These are phyloP conservation scores for Amniataba percoides DNA, from an alignment of 2,797 vertebrate species.

Conservation along the genomic window DNA sequence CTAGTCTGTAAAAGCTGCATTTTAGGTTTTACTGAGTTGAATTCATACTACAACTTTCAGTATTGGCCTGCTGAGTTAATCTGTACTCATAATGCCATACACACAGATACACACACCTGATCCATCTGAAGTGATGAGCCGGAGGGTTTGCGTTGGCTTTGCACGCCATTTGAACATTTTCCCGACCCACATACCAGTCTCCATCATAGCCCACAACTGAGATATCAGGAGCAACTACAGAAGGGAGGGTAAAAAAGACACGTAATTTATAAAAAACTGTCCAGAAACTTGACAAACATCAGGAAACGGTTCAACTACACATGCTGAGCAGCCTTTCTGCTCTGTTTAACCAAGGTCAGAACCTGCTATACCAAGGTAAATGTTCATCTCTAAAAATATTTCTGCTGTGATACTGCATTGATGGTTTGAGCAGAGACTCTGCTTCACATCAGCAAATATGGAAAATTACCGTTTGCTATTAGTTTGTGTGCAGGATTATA, in stretches of 20 bases:
- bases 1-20: background rate
- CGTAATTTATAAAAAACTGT: background rate
- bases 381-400: slow-evolving; percentile 1
- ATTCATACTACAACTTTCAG: background rate
- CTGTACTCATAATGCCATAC: background rate
- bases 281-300: background rate
- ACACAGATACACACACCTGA: slow-evolving; percentile 86
- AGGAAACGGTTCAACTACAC: too few relatives aligned
- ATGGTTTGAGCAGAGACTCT: background rate
- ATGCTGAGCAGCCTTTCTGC: background rate
- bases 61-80: background rate
- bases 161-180: slow-evolving; percentile 94
- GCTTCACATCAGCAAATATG: slow-evolving; percentile 30
- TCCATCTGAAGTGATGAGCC: slow-evolving; percentile 94
- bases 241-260: background rate
- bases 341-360: background rate
- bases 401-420: slow-evolving; percentile 1
- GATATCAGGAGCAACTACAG: slow-evolving; percentile 95
- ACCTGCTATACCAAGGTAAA: background rate
- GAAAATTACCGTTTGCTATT: slow-evolving; percentile 16
- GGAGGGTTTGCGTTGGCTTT: slow-evolving; percentile 96
- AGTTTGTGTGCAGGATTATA: slow-evolving; percentile 30
- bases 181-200: slow-evolving; percentile 95
- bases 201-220: slow-evolving; percentile 95
- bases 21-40: background rate